phyloP scores from a whole-genome alignment of 2,888 invertebrate species.

The Cerceris rybyensis region DNA sequence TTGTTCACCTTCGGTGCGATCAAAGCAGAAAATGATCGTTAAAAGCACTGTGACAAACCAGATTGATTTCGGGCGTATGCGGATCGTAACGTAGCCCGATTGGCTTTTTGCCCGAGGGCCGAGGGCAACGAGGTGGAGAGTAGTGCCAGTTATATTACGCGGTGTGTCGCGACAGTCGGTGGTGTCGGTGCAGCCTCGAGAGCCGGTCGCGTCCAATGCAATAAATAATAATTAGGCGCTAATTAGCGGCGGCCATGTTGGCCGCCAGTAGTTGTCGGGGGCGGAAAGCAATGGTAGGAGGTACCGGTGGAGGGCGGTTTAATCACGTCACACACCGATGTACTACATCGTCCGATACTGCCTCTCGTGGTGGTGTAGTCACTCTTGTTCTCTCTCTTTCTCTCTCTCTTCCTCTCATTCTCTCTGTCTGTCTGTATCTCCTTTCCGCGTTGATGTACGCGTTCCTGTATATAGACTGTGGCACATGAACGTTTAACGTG shows the following conservation, averaged over 20 bases:
- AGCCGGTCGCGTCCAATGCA: conserved; percentile 69
- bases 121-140: conserved; percentile 2
- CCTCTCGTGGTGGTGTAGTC: background rate
- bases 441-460: background rate
- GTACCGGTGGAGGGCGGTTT: conserved; percentile 63
- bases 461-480: conserved; percentile 4
- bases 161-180: conserved; percentile 58
- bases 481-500: background rate
- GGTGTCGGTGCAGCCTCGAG: conserved; percentile 42
- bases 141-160: conserved; percentile 59
- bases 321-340: conserved; percentile 75
- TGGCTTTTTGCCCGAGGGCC: conserved; percentile 64
- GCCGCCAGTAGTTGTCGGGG: conserved; percentile 62
- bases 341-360: conserved; percentile 23
- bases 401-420: too few relatives aligned
- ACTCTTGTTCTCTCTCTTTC: too few relatives aligned
- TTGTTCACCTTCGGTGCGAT: conserved; percentile 1
- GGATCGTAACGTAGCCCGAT: conserved; percentile 61
- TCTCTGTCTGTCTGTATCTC: too few relatives aligned
- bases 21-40: conserved; percentile 23
- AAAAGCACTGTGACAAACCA: conserved; percentile 46
- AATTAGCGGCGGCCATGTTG: conserved; percentile 79
- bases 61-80: conserved; percentile 63
- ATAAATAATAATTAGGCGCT: conserved; percentile 80
- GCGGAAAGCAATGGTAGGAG: conserved; percentile 37